phyloP scores from a whole-genome alignment of 2,888 invertebrate genomes.

The Stenichneumon culpator region DNA sequence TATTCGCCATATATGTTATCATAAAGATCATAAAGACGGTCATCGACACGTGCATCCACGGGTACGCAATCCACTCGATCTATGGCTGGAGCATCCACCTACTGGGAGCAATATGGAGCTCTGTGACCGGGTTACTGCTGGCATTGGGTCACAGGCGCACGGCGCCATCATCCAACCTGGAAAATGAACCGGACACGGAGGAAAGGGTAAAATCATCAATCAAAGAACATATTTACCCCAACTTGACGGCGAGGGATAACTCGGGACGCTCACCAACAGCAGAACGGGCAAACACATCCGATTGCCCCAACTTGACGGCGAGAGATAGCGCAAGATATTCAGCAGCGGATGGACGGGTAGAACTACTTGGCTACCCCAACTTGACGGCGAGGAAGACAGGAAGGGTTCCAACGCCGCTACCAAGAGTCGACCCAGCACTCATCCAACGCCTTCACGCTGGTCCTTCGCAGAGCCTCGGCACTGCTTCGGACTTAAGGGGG shows the following conservation, averaged over 20 bases:
- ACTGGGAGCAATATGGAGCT: slow-evolving; percentile 23
- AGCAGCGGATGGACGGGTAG: neutral
- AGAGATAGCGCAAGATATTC: neutral
- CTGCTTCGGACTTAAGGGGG: neutral
- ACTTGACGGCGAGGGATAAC: neutral
- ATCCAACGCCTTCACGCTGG: neutral
- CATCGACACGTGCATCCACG: slow-evolving; percentile 37
- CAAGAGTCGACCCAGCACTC: neutral
- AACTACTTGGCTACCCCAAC: neutral
- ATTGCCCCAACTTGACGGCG: neutral
- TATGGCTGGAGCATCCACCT: slow-evolving; percentile 58
- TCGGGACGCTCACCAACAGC: neutral
- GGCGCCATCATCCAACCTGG: too few species aligned
- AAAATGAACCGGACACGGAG: neutral
- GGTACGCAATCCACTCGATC: slow-evolving; percentile 1
- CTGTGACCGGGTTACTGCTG: too few species aligned
- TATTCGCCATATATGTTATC: neutral
- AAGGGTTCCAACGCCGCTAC: neutral
- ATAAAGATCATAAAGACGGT: slow-evolving; percentile 26
- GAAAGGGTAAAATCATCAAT: neutral
- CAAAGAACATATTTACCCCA: neutral
- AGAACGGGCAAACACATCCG: neutral
- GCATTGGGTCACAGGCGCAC: too few species aligned
- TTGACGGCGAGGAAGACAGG: neutral
- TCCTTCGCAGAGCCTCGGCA: neutral